These are phyloP conservation scores for Trichogramma dendrolimi DNA, from an alignment of 2,888 invertebrate genomes.

Conservation along the genomic window DNA sequence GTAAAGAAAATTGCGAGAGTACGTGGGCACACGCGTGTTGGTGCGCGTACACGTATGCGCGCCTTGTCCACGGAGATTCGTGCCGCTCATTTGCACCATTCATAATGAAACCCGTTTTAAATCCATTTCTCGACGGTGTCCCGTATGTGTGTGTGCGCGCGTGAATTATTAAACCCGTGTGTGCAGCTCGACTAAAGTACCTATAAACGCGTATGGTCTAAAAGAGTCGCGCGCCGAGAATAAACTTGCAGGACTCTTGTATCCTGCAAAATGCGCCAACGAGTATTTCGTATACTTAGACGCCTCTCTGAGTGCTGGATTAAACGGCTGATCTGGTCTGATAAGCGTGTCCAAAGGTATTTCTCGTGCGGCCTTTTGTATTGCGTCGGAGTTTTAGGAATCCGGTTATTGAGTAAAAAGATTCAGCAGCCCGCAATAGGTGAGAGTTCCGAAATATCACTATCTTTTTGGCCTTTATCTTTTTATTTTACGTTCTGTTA, in stretches of 20 bases:
- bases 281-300: too few species aligned
- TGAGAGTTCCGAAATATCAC: conserved; percentile 12
- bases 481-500: too few species aligned
- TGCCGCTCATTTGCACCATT: background rate
- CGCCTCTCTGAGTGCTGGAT: background rate
- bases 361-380: background rate
- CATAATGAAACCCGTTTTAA: conserved; percentile 12
- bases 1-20: too few species aligned
- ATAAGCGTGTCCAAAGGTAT: conserved; percentile 5
- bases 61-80: too few species aligned
- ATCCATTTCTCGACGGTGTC: conserved; percentile 9
- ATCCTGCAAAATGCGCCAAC: too few species aligned
- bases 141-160: background rate
- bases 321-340: conserved; percentile 7
- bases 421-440: background rate
- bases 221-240: too few species aligned
- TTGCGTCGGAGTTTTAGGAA: conserved; percentile 10
- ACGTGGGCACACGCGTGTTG: too few species aligned
- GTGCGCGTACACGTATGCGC: too few species aligned
- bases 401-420: conserved; percentile 3
- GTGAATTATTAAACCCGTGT: background rate
- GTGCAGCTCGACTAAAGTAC: background rate
- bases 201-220: too few species aligned
- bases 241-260: too few species aligned
- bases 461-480: background rate